Base-by-base conservation (phyloP, 1,140 invertebrate species). In the Solenopsis invicta region DNA sequence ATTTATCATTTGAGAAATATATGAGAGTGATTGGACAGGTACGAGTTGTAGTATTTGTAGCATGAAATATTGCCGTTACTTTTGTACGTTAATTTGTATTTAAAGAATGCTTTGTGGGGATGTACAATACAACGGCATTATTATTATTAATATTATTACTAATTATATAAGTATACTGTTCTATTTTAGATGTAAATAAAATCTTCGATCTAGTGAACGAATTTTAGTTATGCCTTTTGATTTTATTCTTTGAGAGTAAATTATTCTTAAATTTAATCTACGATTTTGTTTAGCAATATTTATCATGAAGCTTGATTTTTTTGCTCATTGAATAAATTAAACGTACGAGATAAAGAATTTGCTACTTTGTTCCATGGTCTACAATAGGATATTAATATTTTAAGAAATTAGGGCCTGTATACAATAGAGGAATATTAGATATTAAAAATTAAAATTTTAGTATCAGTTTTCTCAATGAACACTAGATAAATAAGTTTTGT, bases 151-250 rank as follows among this genome's bases (percentile, higher is more conserved):
- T 80, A 84, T 50, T 41, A 61, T 34, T 9, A 56, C 54, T 67
- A 41, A 29, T 45, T 48, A 74, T n/a, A 82, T 61, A 21, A 59
- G 34, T 41, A 69, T 50, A 85, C 41, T 62, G 84, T 81, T 88
- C 72, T 92, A 93, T 91, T 93, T 81, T 94, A 94, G 89, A 80
- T 94, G 93, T 94, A 94, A 93, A 95, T 94, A 94, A 94, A 94
- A 93, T 93, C 85, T 12, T 94, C 86, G 80, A 92, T 93, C 90
- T 92, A 94, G 89, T 91, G 37, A 50, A 66, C 56, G 8, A 34
- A 29, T 18, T 56, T 5, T 75, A 37, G 13, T 86, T 34, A 41
- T 61, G 29, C 59, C 77, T 78, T 21, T 59, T 87, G 29, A 85
- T 67, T 50, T 29, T 69, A 18, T 89, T 18, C 50, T 87, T 45